phyloP scores from a whole-genome alignment of 1,140 invertebrate species.

The Branchinecta lynchi region DNA sequence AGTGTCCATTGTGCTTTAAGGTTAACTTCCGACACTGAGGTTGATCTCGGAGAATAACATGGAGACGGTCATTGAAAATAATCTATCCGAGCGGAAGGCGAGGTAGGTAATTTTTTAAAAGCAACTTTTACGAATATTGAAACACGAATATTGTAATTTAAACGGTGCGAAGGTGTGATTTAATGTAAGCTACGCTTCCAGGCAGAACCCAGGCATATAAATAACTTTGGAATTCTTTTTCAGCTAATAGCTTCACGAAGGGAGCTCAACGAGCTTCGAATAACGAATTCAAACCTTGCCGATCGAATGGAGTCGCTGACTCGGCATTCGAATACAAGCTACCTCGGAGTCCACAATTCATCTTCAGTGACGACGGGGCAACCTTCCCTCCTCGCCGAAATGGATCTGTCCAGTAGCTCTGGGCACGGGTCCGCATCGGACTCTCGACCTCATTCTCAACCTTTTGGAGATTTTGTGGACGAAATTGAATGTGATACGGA shows the following conservation, averaged over 20 bases:
- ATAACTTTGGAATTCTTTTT: not conserved
- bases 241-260: slow-evolving; percentile 35
- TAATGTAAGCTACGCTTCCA: too few species aligned
- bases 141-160: too few species aligned
- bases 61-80: too few species aligned
- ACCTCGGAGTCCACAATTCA: slow-evolving; percentile 20
- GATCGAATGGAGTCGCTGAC: slow-evolving; percentile 33
- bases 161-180: too few species aligned
- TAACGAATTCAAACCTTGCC: slow-evolving; percentile 34
- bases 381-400: slow-evolving; percentile 38
- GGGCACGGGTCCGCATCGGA: slow-evolving; percentile 23
- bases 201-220: too few species aligned
- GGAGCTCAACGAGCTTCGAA: slow-evolving; percentile 44
- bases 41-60: too few species aligned
- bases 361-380: slow-evolving; percentile 27
- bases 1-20: too few species aligned
- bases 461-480: slow-evolving; percentile 22
- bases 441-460: slow-evolving; percentile 20
- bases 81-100: too few species aligned
- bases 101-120: too few species aligned
- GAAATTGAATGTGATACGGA: slow-evolving; percentile 31
- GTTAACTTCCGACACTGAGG: too few species aligned
- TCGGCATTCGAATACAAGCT: slow-evolving; percentile 21
- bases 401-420: slow-evolving; percentile 33
- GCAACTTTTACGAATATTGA: too few species aligned